Percentiles rank a stretch among this genome's conserved stretches.
Conservation (phyloP, 2,888 invertebrate genomes). For the Agrochola macilenta region DNA sequence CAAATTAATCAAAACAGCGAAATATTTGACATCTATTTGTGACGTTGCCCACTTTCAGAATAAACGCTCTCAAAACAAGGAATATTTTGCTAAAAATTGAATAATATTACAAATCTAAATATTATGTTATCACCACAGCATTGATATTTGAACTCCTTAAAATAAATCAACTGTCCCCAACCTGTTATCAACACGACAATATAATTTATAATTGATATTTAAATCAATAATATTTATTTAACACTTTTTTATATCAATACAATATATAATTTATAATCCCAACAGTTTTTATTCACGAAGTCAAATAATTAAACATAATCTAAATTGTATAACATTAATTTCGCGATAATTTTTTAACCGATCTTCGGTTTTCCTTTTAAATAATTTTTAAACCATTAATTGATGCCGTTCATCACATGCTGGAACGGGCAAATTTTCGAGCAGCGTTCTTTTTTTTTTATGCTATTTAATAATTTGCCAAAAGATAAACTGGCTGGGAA, state of each 20-base stretch:
- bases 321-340: background rate
- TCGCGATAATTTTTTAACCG: background rate
- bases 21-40: no score
- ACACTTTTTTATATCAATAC: background rate
- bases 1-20: no score
- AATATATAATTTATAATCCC: background rate
- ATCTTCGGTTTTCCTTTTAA: background rate
- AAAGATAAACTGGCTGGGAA: slow-evolving; percentile 2
- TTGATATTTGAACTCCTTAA: slow-evolving; percentile 71
- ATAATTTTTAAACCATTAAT: background rate
- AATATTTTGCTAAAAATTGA: slow-evolving; percentile 30
- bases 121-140: slow-evolving; percentile 84
- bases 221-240: slow-evolving; percentile 13
- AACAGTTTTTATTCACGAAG: background rate
- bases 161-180: slow-evolving; percentile 16
- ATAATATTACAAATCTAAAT: slow-evolving; percentile 75
- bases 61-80: background rate
- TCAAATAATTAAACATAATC: background rate
- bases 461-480: background rate
- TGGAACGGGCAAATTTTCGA: background rate
- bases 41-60: no score
- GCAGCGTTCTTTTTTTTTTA: no score
- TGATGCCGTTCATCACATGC: background rate
- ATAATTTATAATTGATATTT: background rate
- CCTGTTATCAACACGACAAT: background rate